A percentile compares a stretch with the other conserved stretches of the same genome.
Evolutionary conservation across 1,140 invertebrate species (phyloP).

Genomic region (Brachionus rubens): DNA sequence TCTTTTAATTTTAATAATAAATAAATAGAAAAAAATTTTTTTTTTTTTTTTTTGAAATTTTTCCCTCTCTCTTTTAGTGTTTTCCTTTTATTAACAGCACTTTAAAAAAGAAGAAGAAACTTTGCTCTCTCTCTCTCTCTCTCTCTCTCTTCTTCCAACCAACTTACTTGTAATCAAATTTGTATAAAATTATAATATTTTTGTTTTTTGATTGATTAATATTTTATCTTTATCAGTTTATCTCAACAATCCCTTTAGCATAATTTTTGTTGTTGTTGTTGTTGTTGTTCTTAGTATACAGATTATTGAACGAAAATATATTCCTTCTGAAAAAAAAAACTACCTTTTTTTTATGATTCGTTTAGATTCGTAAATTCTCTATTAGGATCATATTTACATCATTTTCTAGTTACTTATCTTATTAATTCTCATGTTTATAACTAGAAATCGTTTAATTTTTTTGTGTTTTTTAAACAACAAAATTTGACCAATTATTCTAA

Average conservation of each 20-base stretch:
- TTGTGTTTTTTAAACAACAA: no score
- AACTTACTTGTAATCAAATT: neutral
- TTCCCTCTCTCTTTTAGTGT: neutral
- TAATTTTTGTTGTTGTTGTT: neutral
- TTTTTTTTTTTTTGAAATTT: no score
- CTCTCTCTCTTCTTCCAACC: neutral
- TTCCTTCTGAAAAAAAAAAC: neutral
- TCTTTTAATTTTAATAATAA: conserved; percentile 40
- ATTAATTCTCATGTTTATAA: no score
- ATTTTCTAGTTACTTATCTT: no score
- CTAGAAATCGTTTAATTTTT: no score
- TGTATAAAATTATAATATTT: conserved; percentile 36
- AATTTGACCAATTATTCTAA: no score
- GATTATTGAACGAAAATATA: neutral
- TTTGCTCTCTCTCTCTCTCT: neutral
- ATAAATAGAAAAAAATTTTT: conserved; percentile 8
- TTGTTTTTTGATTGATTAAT: conserved; percentile 33
- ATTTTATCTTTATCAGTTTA: conserved; percentile 15
- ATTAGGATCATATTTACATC: no score
- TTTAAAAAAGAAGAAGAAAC: conserved; percentile 1
- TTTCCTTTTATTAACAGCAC: neutral
- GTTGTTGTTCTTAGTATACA: neutral
- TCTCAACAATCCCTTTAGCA: neutral
- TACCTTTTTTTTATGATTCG: no score
- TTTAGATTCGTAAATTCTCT: no score